Conservation (phyloP, 2,888 invertebrate species). For the Eilema sororculum region DNA sequence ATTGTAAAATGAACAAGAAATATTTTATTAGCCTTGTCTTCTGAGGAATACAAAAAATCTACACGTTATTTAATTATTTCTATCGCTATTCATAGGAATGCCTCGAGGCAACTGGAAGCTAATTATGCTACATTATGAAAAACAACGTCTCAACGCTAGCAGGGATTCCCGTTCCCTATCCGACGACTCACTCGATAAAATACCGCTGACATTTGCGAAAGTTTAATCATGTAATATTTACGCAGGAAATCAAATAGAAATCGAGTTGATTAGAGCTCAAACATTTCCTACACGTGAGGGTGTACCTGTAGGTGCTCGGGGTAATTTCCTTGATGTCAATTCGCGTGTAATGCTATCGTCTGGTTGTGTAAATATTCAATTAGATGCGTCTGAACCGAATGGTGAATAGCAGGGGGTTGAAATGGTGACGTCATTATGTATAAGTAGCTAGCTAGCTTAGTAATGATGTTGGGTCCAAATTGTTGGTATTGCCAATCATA, state of each 20-base stretch:
- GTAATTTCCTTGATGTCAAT: constrained; percentile 46
- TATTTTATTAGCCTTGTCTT: background rate
- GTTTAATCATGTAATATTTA: constrained; percentile 39
- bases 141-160: background rate
- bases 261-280: constrained; percentile 35
- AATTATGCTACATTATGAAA: background rate
- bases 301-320: constrained; percentile 16
- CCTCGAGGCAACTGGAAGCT: background rate
- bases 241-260: constrained; percentile 37
- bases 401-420: background rate
- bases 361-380: constrained; percentile 53
- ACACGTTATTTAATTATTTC: background rate
- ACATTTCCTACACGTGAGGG: constrained; percentile 24
- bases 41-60: background rate
- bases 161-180: constrained; percentile 8
- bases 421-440: constrained; percentile 1
- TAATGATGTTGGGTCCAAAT: background rate
- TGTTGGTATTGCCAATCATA: no score
- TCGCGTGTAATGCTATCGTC: constrained; percentile 43
- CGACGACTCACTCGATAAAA: constrained; percentile 16
- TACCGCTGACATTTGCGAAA: constrained; percentile 20
- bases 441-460: background rate
- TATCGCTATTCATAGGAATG: background rate
- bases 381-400: constrained; percentile 41
- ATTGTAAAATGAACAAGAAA: background rate